Evolutionary conservation across 2,888 invertebrate species (phyloP), one percentile per base, ranked within the genome.

Genomic region (Hirudinaria manillensis): DNA sequence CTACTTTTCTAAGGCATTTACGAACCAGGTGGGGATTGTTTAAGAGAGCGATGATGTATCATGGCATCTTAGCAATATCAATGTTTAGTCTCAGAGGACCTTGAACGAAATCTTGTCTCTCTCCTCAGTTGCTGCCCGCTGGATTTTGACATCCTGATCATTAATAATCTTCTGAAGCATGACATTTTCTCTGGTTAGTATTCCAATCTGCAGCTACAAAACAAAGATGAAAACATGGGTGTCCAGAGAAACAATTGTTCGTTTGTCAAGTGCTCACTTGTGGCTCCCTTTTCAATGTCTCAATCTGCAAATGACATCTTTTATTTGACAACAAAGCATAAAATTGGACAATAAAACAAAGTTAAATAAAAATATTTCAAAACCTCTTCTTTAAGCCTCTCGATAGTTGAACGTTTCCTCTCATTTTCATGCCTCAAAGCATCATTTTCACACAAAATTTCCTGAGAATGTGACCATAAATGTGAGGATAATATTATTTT

Each of bases 141-240:
- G 6, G 24, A 61, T 61, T 29, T 61, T 29, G 24, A 27, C 7
- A 27, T 61, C 24, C 19, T 61, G 61, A 29, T 61, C 61, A 61
- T 19, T 61, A 19, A 61, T 7, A 6, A 27, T 16, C 29, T 61
- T 24, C 29, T 61, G 61, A 27, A 61, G 61, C 61, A 61, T 61
- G 61, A 61, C 29, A 29, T 61, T 61, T 29, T 61, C 61, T 27
- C 61, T 24, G 24, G 61, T 61, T 61, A 61, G 61, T 61, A 61
- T 61, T 61, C 29, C 61, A 6, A 61, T 24, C 61, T 61, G 61
- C 24, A 61, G 61, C 61, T 61, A 10, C 24, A 61, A 61, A 61
- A 27, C 29, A 61, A 61, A 27, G 13, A 27, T 27, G 24, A 61
- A 4, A n/a, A 27, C 61, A 61, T 27, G 2, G n/a, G n/a, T 61